Conservation (phyloP, 2,113 vertebrate species). For the Upupa epops region DNA sequence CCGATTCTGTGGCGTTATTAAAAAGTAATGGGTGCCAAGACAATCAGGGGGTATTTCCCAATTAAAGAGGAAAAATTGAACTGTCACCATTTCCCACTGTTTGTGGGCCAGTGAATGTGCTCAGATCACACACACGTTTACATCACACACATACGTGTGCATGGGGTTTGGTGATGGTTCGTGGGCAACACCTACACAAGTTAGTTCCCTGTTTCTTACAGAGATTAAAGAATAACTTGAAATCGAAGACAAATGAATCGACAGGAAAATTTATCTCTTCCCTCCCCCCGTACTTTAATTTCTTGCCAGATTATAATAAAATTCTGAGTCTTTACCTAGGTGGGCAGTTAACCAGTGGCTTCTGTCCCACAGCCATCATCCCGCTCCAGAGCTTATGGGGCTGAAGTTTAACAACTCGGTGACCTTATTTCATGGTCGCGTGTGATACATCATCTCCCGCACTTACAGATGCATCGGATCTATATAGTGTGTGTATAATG, state of each 20-base stretch:
- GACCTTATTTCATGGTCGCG: not conserved
- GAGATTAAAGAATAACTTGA: not conserved
- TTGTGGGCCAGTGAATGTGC: not conserved
- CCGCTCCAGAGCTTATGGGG: not conserved
- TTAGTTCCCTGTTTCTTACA: not conserved
- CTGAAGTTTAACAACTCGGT: not conserved
- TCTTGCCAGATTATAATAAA: not conserved
- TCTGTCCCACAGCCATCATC: not conserved
- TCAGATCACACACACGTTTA: not conserved
- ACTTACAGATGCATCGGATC: not conserved
- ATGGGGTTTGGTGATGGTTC: rapidly evolving
- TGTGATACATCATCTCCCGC: not conserved
- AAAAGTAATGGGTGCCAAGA: constrained; percentile 23
- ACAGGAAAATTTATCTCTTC: not conserved
- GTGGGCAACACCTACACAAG: rapidly evolving
- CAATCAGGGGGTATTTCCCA: not conserved
- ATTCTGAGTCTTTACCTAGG: not conserved
- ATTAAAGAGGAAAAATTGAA: constrained; percentile 7
- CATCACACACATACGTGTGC: not conserved
- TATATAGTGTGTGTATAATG: not conserved
- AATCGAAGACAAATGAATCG: not conserved
- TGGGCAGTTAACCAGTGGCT: not conserved
- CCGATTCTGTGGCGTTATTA: constrained; percentile 51
- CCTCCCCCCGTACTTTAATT: not conserved
- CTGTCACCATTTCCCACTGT: not conserved